A percentile compares a stretch with the other conserved stretches of the same genome.
Conservation (phyloP, 2,888 invertebrate species). For the Campoletis raptor region DNA sequence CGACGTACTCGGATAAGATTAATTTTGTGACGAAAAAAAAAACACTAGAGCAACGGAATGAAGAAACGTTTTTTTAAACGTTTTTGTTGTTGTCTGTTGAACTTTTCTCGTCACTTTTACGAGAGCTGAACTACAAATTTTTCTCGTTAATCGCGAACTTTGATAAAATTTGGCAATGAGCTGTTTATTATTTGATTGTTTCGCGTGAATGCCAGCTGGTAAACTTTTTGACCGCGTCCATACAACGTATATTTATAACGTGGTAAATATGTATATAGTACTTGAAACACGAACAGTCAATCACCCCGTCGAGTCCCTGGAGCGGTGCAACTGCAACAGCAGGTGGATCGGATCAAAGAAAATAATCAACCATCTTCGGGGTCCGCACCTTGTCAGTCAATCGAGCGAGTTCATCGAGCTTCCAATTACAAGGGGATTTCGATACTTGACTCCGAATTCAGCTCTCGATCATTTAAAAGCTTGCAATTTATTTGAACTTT, state of each 20-base stretch:
- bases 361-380: conserved; percentile 47
- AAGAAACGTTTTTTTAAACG: not conserved
- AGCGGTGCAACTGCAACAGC: conserved; percentile 40
- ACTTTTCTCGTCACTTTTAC: not conserved
- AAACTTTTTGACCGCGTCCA: conserved; percentile 40
- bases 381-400: conserved; percentile 33
- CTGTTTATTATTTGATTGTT: conserved; percentile 16
- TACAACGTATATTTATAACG: conserved; percentile 12
- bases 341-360: conserved; percentile 51
- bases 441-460: not conserved
- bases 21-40: too few relatives aligned
- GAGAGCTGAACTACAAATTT: not conserved
- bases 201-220: conserved; percentile 33
- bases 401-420: conserved; percentile 16
- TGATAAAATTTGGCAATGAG: not conserved
- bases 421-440: conserved; percentile 17
- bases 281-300: conserved; percentile 49
- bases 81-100: not conserved
- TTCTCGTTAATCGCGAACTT: not conserved
- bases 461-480: not conserved
- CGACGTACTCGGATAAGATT: not conserved
- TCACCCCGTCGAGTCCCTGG: conserved; percentile 47
- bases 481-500: not conserved
- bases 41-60: not conserved
- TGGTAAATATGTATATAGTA: conserved; percentile 1